These are phyloP conservation scores for Eretmocerus hayati DNA, from an alignment of 2,888 invertebrate species.

Conservation along the genomic window DNA sequence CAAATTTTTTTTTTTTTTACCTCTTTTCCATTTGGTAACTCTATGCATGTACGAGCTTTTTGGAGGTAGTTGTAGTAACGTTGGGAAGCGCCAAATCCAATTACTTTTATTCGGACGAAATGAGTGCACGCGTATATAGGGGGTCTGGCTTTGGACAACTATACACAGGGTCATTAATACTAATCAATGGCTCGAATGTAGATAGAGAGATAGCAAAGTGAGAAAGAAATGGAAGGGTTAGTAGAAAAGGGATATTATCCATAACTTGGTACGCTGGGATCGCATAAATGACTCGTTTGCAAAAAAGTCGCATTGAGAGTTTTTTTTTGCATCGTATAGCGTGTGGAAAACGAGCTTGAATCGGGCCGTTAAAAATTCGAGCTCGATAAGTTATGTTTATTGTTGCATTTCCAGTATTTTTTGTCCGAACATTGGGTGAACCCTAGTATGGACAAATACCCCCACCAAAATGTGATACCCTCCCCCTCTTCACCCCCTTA, in stretches of 20 bases:
- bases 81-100: slow-evolving; percentile 44
- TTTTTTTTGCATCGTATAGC: too few species aligned
- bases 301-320: too few species aligned
- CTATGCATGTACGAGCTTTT: too few species aligned
- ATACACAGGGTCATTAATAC: slow-evolving; percentile 49
- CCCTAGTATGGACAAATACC: neutral
- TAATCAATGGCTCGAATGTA: slow-evolving; percentile 43
- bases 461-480: too few species aligned
- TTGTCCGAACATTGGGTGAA: slow-evolving; percentile 3
- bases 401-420: slow-evolving; percentile 40
- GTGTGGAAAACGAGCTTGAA: slow-evolving; percentile 12
- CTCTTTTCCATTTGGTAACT: neutral
- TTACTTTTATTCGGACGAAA: slow-evolving; percentile 48
- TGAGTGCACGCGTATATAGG: slow-evolving; percentile 38
- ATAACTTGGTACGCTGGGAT: slow-evolving; percentile 39
- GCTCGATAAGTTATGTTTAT: slow-evolving; percentile 47
- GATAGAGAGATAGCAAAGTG: too few species aligned
- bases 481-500: too few species aligned
- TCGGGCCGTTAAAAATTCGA: slow-evolving; percentile 40
- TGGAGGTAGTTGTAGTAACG: slow-evolving; percentile 16
- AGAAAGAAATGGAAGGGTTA: too few species aligned
- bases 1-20: neutral
- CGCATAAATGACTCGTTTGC: slow-evolving; percentile 47
- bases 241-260: slow-evolving; percentile 37
- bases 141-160: too few species aligned